Base-by-base conservation (phyloP, 2,797 vertebrate genomes). In the Acanthornis magna region DNA sequence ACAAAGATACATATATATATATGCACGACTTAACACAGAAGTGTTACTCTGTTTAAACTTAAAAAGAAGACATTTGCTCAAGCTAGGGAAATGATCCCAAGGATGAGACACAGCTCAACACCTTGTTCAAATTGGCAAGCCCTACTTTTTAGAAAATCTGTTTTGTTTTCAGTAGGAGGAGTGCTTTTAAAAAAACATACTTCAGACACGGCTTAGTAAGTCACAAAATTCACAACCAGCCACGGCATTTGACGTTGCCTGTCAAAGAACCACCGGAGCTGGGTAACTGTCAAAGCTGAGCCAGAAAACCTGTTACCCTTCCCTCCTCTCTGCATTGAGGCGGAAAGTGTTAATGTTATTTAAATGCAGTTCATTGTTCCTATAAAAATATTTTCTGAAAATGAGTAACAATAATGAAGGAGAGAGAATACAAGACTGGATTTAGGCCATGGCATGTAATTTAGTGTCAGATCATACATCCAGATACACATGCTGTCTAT, bases 351-450 rank as follows among this genome's bases (percentile, higher is more conserved):
- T 45, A 48, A 43, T 22, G 62, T 45, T 55, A 75, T 87, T 93
- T 50, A 86, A 80, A 70, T 47, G 51, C 2, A 32, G 75, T 54
- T 81, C 68, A 30, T 83, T 66, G 78, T 89, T 91, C 87, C 77
- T 55, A 57, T 65, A 85, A 91, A 88, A 92, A 72, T 66, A 51
- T 75, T 85, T 88, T 73, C 76, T 45, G 71, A 82, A 82, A 90
- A 91, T 55, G 51, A 79, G 42, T 77, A 93, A 47, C 75, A 53
- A 20, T 65, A 83, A 92, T 50, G 62, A 83, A 81, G 68, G 60
- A 20, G 36, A 78, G 61, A 61, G 70, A 75, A 66, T 11, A 7
- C 5, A 16, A 83, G 36, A 38, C 72, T 81, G 66, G 76, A 68
- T 85, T 83, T 81, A 70, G 89, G 93, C 85, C 82, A 66, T 4